Base-by-base conservation (phyloP, 2,797 vertebrate genomes). In the Gymnodraco acuticeps region DNA sequence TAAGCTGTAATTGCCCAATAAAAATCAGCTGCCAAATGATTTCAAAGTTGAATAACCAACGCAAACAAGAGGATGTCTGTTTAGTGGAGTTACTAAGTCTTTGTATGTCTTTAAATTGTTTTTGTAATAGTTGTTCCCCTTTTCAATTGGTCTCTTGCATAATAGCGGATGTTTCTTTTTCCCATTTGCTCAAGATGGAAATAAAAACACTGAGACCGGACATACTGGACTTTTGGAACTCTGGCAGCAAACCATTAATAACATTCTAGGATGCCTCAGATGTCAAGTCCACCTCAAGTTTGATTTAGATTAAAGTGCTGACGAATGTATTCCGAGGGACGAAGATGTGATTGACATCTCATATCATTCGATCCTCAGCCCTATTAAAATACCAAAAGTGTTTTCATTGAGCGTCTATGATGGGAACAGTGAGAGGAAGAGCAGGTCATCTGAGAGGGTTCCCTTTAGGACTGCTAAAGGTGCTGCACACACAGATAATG, bases 1-100 rank as follows among this genome's bases (percentile, higher is more conserved):
- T 82, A 72, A 75, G 70, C 78, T 78, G 77, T 81, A 87, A 88
- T 84, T 78, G 64, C 69, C 76, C 70, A 83, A 78, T 85, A 69
- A 78, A 78, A 82, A 86, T 80, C 63, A 77, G 68, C 72, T 58
- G 71, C 73, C 63, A 70, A 59, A 68, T 63, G 58, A 82, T 79
- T 84, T 85, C 64, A 85, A 73, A 81, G 73, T 75, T 64, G 67
- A 81, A 78, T 70, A 81, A 73, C 64, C 19, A 65, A 67, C 17
- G 48, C 67, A 76, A 69, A 75, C 52, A 54, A 70, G 55, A 27
- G 62, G 20, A 17, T 45, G 51, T 50, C 43, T 47, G 45, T 33
- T 6, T 9, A 23, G 52, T 52, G 19, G 15, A 47, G 58, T 70
- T 48, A 42, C 5, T 45, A 15, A 55, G 23, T 53, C 17, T 52